Evolutionary conservation across 2,888 invertebrate species (phyloP), one percentile per base, ranked within the genome.

Genomic region (Odontocolon sp.): DNA sequence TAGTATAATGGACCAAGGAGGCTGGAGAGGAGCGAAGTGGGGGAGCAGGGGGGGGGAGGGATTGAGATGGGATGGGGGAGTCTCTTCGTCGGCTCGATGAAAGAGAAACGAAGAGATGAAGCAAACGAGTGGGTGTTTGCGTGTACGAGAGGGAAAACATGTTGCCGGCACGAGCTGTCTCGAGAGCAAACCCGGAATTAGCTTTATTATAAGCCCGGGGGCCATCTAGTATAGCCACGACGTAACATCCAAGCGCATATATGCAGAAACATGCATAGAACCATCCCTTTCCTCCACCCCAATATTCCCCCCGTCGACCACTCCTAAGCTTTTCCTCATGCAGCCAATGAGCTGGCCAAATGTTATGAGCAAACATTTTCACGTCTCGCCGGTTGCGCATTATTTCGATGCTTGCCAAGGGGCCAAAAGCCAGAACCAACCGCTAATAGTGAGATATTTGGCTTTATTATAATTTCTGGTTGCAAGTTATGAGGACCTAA

Each of bases 131-230:
- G 66, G 67, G 77, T 81, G 81, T 79, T 69, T 66, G 81, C 59
- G 59, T 64, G 79, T 77, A 85, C 84, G 87, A 87, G 86, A 86
- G 86, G 88, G 87, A 85, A 88, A 87, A 89, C 88, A 88, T 87
- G 89, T 87, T 87, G 86, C 87, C n/a, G 88, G 88, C 88, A 87
- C 89, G 88, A 87, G 88, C 85, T 86, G 87, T 86, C 87, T 88
- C 86, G 86, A 88, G 89, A 87, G 88, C 87, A 84, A 68, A 85
- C 86, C 86, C 86, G 85, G 87, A 90, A 89, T 89, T 89, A 89
- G 88, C 89, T 90, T 89, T 90, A 89, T 90, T 90, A 89, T 88
- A 89, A 89, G 77, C 89, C 89, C 87, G 85, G 88, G 88, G 89
- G 87, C 88, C 85, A 87, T 87, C 87, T 23, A 36, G 61, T 84